Evolutionary conservation across 2,113 vertebrate species (phyloP), one percentile per base, ranked within the genome.

Genomic region (Otocyon megalotis): DNA sequence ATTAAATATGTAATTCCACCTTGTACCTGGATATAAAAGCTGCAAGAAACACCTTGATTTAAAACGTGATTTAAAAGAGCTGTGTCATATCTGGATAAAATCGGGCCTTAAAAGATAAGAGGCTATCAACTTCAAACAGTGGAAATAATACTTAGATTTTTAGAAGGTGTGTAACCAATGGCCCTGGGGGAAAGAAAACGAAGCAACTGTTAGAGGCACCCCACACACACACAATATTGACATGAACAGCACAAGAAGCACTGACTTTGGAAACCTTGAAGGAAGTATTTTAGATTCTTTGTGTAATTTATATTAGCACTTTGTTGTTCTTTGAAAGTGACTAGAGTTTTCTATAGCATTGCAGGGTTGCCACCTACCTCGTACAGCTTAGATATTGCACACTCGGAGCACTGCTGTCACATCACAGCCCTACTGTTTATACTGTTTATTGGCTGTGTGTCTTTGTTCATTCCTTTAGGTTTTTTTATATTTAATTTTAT

Each of bases 331-430:
- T 76, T 77, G 54, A 35, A 83, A 90, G 32, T 56, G 24, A 26
- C 62, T 62, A 0, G 76, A 28, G 28, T 67, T 87, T 28, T 69
- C 26, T 79, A 0, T 32, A 60, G 72, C 63, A 50, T 79, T 12
- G 0, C 8, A 53, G 10, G 4, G n/a, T 48, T 48, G 8, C 71
- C 32, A 0, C 30, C 0, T 63, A 1, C 3, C 0, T 65, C 4
- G 20, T 43, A 26, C 5, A 20, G 32, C 14, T 15, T 84, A 60
- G 22, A 11, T 48, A 20, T 65, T 20, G 1, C 1, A 4, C 10
- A 12, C 13, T 67, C 10, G 22, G 48, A 19, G 60, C 12, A 2
- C 1, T n/a, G 8, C 79, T 22, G 24, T 88, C 74, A 24, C 20
- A 26, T 20, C 48, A n/a, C 24, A 88, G 62, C 19, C 50, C 16